Evolutionary conservation across 1,140 invertebrate species (phyloP), one percentile per base, ranked within the genome.

Genomic region (Heliothis virescens): DNA sequence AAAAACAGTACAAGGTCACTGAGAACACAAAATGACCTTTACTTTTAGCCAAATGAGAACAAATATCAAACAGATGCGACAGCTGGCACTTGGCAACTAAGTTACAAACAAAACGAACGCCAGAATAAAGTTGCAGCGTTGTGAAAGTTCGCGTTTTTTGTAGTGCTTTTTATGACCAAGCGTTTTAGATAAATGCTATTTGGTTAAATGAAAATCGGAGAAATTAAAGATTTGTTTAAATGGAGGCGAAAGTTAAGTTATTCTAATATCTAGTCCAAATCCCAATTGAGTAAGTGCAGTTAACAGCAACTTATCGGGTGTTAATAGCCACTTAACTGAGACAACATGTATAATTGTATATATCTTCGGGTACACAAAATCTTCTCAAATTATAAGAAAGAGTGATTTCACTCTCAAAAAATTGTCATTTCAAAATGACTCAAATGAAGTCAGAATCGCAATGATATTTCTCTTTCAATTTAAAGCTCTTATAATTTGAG

Each of bases 61-160:
- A 18, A 67, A 47, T 67, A 67, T 67, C 18, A 67, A 67, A 41
- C 63, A 67, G 41, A 67, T 48, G 63, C 16, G 41, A 48, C n/a
- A 47, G 63, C 48, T 67, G 41, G 63, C 63, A 67, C 10, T 67
- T 67, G 41, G 63, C 63, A 67, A 10, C 63, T 47, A 48, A 48
- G 41, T 18, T 67, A 67, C 63, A 13, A 67, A 67, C 4, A 65
- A 65, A 65, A 65, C 34, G 41, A 65, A 65, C 21, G 62, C 41
- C 18, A 41, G 34, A 67, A 67, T 41, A 57, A 57, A 57, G 63
- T 67, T 18, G 11, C 41, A 48, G 16, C 12, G 16, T 67, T 18
- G 63, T 67, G 63, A 67, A 67, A 67, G 63, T 48, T 16, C n/a
- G 16, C 34, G 15, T 18, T 67, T 67, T 67, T 67, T 67, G 63